These are phyloP conservation scores for Andricus curvator DNA, from an alignment of 2,888 invertebrate species.

Conservation along the genomic window DNA sequence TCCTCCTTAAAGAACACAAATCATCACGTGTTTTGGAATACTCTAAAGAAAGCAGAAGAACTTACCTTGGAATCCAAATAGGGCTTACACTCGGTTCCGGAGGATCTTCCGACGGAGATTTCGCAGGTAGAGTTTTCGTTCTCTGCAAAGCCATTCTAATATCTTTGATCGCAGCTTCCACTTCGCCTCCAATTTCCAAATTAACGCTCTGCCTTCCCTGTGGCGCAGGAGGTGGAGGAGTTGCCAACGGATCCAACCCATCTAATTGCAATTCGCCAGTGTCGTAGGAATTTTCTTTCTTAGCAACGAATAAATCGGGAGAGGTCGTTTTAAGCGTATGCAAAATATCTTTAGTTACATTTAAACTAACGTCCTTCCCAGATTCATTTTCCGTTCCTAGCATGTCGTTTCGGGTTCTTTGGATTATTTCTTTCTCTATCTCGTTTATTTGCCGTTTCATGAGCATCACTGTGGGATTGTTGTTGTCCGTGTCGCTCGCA, in stretches of 20 bases:
- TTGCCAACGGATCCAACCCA: slow-evolving; percentile 85
- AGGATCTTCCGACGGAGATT: slow-evolving; percentile 78
- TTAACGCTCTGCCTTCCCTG: slow-evolving; percentile 74
- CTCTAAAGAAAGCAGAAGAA: slow-evolving; percentile 46
- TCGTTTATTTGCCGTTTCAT: slow-evolving; percentile 86
- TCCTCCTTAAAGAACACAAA: neutral
- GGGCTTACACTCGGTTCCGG: slow-evolving; percentile 81
- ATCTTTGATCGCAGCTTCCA: slow-evolving; percentile 88
- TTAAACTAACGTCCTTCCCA: slow-evolving; percentile 69
- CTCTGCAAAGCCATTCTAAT: slow-evolving; percentile 89
- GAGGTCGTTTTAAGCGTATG: slow-evolving; percentile 71
- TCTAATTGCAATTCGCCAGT: slow-evolving; percentile 82
- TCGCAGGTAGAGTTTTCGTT: slow-evolving; percentile 83
- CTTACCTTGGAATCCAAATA: slow-evolving; percentile 86
- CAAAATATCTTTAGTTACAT: slow-evolving; percentile 71
- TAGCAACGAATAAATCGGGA: slow-evolving; percentile 74
- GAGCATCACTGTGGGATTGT: slow-evolving; percentile 86
- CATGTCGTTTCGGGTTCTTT: slow-evolving; percentile 80
- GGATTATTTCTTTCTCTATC: slow-evolving; percentile 85
- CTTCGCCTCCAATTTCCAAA: slow-evolving; percentile 67
- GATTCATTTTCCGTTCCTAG: slow-evolving; percentile 67
- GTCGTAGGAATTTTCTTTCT: slow-evolving; percentile 74
- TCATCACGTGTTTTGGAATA: slow-evolving; percentile 54
- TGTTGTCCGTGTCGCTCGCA: slow-evolving; percentile 94
- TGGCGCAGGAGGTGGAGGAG: slow-evolving; percentile 76